Evolutionary conservation across 1,140 invertebrate genomes (phyloP), one percentile per base, ranked within the genome.

Genomic region (Aleiodes sp.): DNA sequence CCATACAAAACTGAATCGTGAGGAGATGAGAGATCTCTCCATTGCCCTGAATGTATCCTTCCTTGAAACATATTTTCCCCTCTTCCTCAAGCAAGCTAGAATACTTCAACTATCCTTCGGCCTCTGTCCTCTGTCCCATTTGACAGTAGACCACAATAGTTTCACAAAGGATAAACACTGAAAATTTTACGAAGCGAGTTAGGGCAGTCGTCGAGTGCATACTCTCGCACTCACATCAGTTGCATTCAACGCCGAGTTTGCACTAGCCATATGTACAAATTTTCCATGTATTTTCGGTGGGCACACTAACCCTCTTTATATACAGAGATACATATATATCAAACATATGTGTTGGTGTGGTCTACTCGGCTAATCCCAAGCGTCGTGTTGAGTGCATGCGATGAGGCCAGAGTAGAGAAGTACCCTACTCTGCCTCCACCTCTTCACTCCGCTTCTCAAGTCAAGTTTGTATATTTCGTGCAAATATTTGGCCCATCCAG

Each of bases 61-160:
- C 67, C 60, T 70, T 61, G 29, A 63, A 73, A 60, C 41, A 71
- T 71, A 73, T 72, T 71, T 75, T 63, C 24, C n/a, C n/a, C n/a
- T n/a, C n/a, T n/a, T n/a, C 66, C 46, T 67, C 46, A 29, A 29
- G 16, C 16, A 28, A 21, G n/a, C 21, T 64, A 26, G 19, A 43
- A 26, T 64, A 26, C 16, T 62, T 62, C 14, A 31, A 14, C 26
- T 19, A 19, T 19, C 60, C 21, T 39, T 19, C 39, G 35, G n/a
- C 10, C 12, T 31, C 35, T 14, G n/a, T n/a, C n/a, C 62, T 43
- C 24, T 33, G 24, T 64, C 9, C 4, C 19, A 24, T 21, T 52
- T 21, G n/a, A 6, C n/a, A 21, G 46, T 16, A 52, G 21, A 52
- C 46, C 46, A 24, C 46, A 52, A 52, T 52, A 52, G 46, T 52